Evolutionary conservation across 2,888 invertebrate species (phyloP).

Genomic region (Drosophila neoperkinsi): DNA sequence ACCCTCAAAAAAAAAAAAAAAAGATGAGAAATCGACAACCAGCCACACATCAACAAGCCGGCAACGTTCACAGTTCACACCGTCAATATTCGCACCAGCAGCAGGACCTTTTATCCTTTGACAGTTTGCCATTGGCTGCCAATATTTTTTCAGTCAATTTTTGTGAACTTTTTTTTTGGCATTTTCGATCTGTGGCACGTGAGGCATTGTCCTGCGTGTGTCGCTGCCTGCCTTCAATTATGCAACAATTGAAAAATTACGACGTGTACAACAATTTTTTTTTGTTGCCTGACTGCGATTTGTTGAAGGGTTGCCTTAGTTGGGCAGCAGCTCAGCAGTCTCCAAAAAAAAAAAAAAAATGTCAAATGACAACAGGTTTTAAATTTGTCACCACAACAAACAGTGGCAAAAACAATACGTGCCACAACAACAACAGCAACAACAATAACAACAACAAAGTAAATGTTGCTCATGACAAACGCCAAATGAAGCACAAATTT

Average conservation of each 20-base stretch:
- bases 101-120: constrained; percentile 44
- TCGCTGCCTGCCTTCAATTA: constrained; percentile 80
- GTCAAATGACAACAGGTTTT: constrained; percentile 67
- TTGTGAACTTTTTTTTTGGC: constrained; percentile 20
- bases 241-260: constrained; percentile 85
- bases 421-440: constrained; percentile 23
- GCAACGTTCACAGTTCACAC: constrained; percentile 51
- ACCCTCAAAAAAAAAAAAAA: constrained; percentile 29
- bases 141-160: constrained; percentile 62
- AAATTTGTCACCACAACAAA: constrained; percentile 81
- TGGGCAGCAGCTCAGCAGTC: not conserved
- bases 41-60: constrained; percentile 81
- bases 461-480: constrained; percentile 66
- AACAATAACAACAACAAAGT: constrained; percentile 12
- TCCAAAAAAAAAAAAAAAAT: no score
- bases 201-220: constrained; percentile 45
- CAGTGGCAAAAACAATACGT: constrained; percentile 39
- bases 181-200: constrained; percentile 50
- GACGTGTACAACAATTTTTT: constrained; percentile 74
- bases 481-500: constrained; percentile 85
- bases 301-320: constrained; percentile 54
- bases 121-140: constrained; percentile 75
- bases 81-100: constrained; percentile 34
- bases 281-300: constrained; percentile 14
- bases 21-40: constrained; percentile 40